A percentile compares a stretch with the other conserved stretches of the same genome.
Evolutionary conservation across 2,888 invertebrate species (phyloP).

Genomic region (Ephialtes manifestator): DNA sequence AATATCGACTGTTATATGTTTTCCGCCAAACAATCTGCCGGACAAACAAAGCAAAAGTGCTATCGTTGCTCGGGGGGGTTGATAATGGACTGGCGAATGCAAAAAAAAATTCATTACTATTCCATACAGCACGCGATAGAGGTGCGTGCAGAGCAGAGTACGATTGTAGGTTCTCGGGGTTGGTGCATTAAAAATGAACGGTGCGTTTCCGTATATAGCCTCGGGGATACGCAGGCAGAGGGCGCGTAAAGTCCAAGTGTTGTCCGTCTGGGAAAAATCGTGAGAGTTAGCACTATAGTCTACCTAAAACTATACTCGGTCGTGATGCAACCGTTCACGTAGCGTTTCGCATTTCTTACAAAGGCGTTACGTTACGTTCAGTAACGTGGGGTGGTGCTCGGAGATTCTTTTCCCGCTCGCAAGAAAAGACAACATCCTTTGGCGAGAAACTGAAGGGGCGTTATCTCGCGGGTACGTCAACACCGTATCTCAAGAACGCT

Average conservation of each 20-base stretch:
- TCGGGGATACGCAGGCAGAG: constrained; percentile 45
- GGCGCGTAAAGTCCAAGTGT: constrained; percentile 44
- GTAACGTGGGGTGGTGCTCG: constrained; percentile 14
- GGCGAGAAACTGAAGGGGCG: constrained; percentile 48
- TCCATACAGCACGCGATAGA: constrained; percentile 71
- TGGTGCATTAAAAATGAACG: constrained; percentile 62
- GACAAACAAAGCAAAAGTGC: constrained; percentile 34
- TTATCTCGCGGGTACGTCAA: constrained; percentile 65
- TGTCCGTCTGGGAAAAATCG: constrained; percentile 61
- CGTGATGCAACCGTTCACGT: not conserved
- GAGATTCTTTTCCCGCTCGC: constrained; percentile 33
- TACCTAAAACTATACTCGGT: too few relatives aligned
- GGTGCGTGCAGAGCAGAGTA: constrained; percentile 71
- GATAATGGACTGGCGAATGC: constrained; percentile 63
- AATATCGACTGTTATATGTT: not conserved
- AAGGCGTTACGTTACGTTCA: constrained; percentile 38
- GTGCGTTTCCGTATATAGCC: constrained; percentile 53
- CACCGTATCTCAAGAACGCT: constrained; percentile 56
- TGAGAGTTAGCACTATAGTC: constrained; percentile 36
- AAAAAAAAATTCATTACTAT: constrained; percentile 71
- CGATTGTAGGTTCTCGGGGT: constrained; percentile 69
- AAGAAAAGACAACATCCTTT: constrained; percentile 61
- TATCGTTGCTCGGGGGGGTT: constrained; percentile 13
- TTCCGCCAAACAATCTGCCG: not conserved
- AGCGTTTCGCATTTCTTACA: constrained; percentile 23